Base-by-base conservation (phyloP, 2,888 invertebrate genomes). In the Campoplex capitator region DNA sequence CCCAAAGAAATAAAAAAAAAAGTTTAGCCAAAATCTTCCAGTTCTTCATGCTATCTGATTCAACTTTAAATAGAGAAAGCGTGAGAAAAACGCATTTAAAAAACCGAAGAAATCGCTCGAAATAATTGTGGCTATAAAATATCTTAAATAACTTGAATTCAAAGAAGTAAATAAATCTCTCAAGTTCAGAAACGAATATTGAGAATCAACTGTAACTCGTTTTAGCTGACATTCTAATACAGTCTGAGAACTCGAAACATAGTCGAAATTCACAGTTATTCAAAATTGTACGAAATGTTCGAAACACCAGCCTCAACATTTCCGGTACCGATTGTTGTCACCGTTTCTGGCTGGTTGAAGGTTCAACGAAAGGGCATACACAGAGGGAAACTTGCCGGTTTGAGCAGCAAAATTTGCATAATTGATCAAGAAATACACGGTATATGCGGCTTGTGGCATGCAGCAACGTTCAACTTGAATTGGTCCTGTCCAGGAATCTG, bases 401-500 rank as follows among this genome's bases (percentile, higher is more conserved):
- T 28, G 28, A 32, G 16, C 62, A 32, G 16, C 11, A 11, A 45
- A 84, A 89, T 89, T 84, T 86, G 38, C 86, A 88, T 86, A 88
- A 89, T 88, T 86, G 86, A 86, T 85, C 67, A 81, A 79, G 54
- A 77, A 87, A 88, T 86, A 84, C 77, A 75, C 58, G 78, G 67
- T 42, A 74, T 45, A 56, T 73, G 76, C 79, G 51, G 81, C 82
- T 77, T 81, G 80, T 86, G 74, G 83, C 88, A 45, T 45, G 45
- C 45, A 13, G 45, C 45, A 88, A 71, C 56, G 32, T 65, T 54
- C 82, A 65, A 76, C 75, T 83, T 82, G 79, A 79, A 51, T 51
- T 83, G 23, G 67, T 62, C 16, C 32, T 62, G 62, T 74, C 65
- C 11, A 56, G 81, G 78, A 84, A 84, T 87, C 70, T 78, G 65